Evolutionary conservation across 2,888 invertebrate species (phyloP).

Genomic region (Drosophila anomalata): DNA sequence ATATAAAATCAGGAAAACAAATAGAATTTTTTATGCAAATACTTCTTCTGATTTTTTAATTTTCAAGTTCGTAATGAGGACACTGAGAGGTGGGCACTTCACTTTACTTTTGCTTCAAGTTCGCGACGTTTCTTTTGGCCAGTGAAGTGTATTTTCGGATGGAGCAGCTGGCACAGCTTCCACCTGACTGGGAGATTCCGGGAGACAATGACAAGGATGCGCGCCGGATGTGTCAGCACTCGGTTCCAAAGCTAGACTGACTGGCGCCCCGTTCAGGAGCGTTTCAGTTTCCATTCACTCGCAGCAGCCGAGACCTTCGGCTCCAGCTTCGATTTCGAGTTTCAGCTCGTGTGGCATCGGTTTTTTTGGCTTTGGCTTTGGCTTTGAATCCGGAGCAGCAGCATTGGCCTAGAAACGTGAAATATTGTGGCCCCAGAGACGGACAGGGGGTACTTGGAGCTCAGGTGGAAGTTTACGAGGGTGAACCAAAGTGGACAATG

Average conservation of each 20-base stretch:
- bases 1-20: constrained; percentile 51
- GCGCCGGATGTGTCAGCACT: constrained; percentile 53
- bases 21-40: constrained; percentile 12
- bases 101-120: constrained; percentile 44
- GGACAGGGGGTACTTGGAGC: constrained; percentile 1
- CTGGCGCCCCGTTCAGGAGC: constrained; percentile 26
- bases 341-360: constrained; percentile 41
- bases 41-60: constrained; percentile 7
- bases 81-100: constrained; percentile 9
- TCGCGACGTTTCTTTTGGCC: constrained; percentile 13
- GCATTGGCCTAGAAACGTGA: constrained; percentile 75
- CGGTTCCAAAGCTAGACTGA: constrained; percentile 74
- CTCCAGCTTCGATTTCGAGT: constrained; percentile 41
- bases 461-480: constrained; percentile 25
- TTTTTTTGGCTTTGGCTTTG: constrained; percentile 42
- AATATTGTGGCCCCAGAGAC: neutral
- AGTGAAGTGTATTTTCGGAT: constrained; percentile 22
- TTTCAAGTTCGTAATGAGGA: neutral
- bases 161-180: constrained; percentile 24
- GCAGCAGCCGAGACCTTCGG: constrained; percentile 45
- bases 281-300: constrained; percentile 7
- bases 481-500: neutral
- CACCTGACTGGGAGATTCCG: constrained; percentile 21
- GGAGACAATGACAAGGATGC: constrained; percentile 8
- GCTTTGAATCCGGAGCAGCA: constrained; percentile 48